These are phyloP conservation scores for Biston stratarius DNA, from an alignment of 2,888 invertebrate genomes.

Conservation along the genomic window DNA sequence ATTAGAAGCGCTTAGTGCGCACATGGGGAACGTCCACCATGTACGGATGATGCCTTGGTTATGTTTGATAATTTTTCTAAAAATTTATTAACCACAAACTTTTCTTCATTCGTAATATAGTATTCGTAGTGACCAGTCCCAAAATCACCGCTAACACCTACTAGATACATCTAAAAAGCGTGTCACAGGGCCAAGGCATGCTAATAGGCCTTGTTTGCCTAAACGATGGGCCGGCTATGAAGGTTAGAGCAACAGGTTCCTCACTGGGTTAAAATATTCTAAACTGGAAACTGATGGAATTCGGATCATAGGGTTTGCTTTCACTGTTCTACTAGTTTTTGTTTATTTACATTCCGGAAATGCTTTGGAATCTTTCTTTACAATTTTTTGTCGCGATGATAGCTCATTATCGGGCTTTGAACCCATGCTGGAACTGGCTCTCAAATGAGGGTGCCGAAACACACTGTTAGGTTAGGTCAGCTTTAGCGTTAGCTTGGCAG, in stretches of 20 bases:
- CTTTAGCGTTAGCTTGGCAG: too few species aligned
- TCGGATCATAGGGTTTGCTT: conserved; percentile 16
- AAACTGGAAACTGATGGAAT: conserved; percentile 25
- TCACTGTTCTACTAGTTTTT: conserved; percentile 21
- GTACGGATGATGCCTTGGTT: too few species aligned
- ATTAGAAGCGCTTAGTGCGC: too few species aligned
- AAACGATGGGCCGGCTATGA: conserved; percentile 32
- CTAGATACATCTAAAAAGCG: conserved; percentile 17
- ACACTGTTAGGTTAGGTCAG: too few species aligned
- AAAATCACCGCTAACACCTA: neutral
- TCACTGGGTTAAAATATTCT: conserved; percentile 38
- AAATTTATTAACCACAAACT: too few species aligned
- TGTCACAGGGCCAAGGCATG: conserved; percentile 44
- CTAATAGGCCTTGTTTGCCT: conserved; percentile 41
- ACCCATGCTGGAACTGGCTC: too few species aligned
- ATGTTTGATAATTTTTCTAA: too few species aligned
- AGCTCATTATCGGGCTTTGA: too few species aligned
- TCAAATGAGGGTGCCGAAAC: too few species aligned
- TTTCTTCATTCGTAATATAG: too few species aligned
- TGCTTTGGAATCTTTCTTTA: neutral
- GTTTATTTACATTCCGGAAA: neutral
- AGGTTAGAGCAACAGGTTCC: conserved; percentile 39
- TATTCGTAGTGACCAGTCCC: neutral
- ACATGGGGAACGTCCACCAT: too few species aligned
- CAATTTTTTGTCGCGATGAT: neutral